Evolutionary conservation across 1,140 invertebrate genomes (phyloP), one percentile per base, ranked within the genome.

Genomic region (Scylla paramamosain): DNA sequence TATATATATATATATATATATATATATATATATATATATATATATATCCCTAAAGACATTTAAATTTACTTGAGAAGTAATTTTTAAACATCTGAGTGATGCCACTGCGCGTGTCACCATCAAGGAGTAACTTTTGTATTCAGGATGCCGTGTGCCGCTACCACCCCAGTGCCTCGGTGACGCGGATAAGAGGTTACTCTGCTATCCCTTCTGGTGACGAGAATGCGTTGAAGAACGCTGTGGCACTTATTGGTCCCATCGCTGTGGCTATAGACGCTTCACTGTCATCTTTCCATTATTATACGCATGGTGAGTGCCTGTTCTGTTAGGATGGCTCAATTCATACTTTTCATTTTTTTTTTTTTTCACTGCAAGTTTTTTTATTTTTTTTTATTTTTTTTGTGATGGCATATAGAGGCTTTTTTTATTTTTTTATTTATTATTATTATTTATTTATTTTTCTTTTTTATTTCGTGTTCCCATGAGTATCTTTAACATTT

Each of bases 171-270:
- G 67, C 31, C 28, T 31, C 77, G 20, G 92, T 83, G n/a, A 39
- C 67, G 32, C 59, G 48, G 29, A 32, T 86, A 7, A 14, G n/a
- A 20, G 92, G 92, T 4, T 96, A 91, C 82, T 16, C 48, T 12
- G 95, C 14, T 16, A 91, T 92, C 96, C 97, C 97, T 67, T 93
- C 97, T 96, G 97, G 98, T 96, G 97, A 98, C 96, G 98, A 99
- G 97, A 95, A 98, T 16, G 97, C 98, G 95, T 97, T 99, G 84
- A 97, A 98, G 96, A 97, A 97, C 84, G 98, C 98, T 94, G 98
- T 99, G 95, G 99, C 99, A 91, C 99, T 98, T 4, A 97, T 99
- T 96, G 99, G 99, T 28, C 99, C 99, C 12, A 97, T 98, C 93
- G 97, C 97, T n/a, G 97, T 98, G 96, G 97, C 97, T 86, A 98